A percentile compares a stretch with the other conserved stretches of the same genome.
Evolutionary conservation across 64 coral and sea anemone species (phyloP).

Genomic region (Montipora foliosa): DNA sequence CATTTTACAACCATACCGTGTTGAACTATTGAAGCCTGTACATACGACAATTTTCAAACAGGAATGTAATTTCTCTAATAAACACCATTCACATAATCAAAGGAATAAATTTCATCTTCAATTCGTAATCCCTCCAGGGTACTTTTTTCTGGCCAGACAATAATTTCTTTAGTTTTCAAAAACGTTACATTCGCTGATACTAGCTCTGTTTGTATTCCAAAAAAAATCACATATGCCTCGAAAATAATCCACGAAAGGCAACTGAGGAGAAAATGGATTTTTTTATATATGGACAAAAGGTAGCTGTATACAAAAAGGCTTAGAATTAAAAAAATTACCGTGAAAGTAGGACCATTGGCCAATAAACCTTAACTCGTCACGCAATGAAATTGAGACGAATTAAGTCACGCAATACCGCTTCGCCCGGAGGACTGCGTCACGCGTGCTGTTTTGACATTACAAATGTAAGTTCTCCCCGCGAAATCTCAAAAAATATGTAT

Average conservation of each 20-base stretch:
- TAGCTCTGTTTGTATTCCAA: background rate
- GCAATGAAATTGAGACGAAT: background rate
- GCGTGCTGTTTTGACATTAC: background rate
- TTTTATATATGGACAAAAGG: background rate
- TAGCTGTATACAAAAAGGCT: background rate
- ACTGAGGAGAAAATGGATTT: background rate
- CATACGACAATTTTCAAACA: background rate
- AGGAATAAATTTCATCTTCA: background rate
- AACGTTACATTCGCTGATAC: background rate
- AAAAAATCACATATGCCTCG: background rate
- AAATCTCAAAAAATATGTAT: background rate
- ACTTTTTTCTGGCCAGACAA: background rate
- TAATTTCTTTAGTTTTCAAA: background rate
- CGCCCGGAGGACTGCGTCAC: background rate
- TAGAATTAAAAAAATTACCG: no score
- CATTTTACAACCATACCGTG: background rate
- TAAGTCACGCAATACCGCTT: background rate
- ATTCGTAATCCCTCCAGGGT: background rate
- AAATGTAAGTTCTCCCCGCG: background rate
- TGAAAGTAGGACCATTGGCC: background rate
- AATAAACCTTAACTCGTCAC: background rate
- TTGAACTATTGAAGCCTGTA: background rate
- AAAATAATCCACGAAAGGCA: conserved; percentile 1
- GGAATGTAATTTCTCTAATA: background rate
- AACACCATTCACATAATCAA: background rate